Evolutionary conservation across 2,113 vertebrate genomes (phyloP).

Genomic region (Embiotoca jacksoni): DNA sequence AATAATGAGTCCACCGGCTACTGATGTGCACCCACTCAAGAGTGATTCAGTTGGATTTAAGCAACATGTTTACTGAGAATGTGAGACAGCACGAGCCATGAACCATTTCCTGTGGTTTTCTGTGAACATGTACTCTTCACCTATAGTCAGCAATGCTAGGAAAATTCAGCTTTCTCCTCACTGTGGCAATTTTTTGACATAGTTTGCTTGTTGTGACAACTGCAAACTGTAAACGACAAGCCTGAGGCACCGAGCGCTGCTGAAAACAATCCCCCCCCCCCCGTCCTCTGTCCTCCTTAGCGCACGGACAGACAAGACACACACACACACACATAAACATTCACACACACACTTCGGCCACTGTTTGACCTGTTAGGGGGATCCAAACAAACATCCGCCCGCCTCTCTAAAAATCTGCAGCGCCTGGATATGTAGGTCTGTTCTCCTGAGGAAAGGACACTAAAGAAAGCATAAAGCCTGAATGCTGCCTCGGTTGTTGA

Average conservation of each 20-base stretch:
- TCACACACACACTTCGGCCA: conserved; percentile 43
- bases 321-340: background rate
- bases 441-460: conserved; percentile 49
- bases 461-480: conserved; percentile 51
- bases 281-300: conserved; percentile 24
- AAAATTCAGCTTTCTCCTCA: conserved; percentile 15
- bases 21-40: conserved; percentile 4
- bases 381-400: conserved; percentile 73
- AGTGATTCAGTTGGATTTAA: conserved; percentile 14
- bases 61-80: conserved; percentile 16
- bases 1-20: conserved; percentile 48
- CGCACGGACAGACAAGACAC: conserved; percentile 41
- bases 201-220: conserved; percentile 71
- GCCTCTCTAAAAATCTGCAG: conserved; percentile 32
- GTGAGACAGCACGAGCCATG: background rate
- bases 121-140: conserved; percentile 43
- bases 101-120: conserved; percentile 11
- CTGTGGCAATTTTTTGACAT: conserved; percentile 39
- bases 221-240: conserved; percentile 57
- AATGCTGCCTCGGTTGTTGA: conserved; percentile 35
- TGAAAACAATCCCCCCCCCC: conserved; percentile 36
- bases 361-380: conserved; percentile 63
- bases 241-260: conserved; percentile 41
- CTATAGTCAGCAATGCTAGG: conserved; percentile 17
- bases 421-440: conserved; percentile 48